Evolutionary conservation across 2,888 invertebrate species (phyloP), one percentile per base, ranked within the genome.

Genomic region (Tholera decimalis): DNA sequence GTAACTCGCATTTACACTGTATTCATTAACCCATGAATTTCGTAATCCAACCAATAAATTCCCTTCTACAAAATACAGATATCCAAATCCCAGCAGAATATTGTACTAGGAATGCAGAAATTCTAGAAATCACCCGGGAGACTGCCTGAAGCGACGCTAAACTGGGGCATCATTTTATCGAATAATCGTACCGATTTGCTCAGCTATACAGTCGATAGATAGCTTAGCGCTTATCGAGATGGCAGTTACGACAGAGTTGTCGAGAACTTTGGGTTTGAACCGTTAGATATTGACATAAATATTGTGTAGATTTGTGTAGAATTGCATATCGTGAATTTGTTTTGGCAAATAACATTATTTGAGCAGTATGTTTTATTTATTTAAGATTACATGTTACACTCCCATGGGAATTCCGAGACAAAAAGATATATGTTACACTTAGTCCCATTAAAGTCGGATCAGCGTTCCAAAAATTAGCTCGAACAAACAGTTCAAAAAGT

Each of bases 121-220:
- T 70, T 59, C 56, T 49, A 65, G 55, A 56, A 62, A 73, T 59
- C 69, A 50, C 74, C 49, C 70, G 37, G 11, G 73, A 56, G 70
- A 74, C 39, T 35, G 41, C 49, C 54, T 22, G 54, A 18, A 59
- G 69, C 57, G 54, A 46, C 30, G 44, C 33, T 66, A 65, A 77
- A 79, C 71, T 79, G 56, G 77, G 63, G 55, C 80, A 80, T 65
- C 70, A 77, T 77, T 80, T 68, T 60, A 79, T 71, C 71, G 54
- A 63, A 79, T 73, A 65, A 73, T 67, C 63, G 58, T 41, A 54
- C 50, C 65, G 55, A 59, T 80, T 65, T 70, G 28, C 59, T 51
- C 59, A 2, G 37, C 63, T 22, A 33, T 44, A 33, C 11, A 8
- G 20, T 46, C 26, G 6, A 67, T 35, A 44, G 41, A 54, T 54